A percentile compares a stretch with the other conserved stretches of the same genome.
Evolutionary conservation across 2,888 invertebrate species (phyloP).

Genomic region (Lithophane socia): DNA sequence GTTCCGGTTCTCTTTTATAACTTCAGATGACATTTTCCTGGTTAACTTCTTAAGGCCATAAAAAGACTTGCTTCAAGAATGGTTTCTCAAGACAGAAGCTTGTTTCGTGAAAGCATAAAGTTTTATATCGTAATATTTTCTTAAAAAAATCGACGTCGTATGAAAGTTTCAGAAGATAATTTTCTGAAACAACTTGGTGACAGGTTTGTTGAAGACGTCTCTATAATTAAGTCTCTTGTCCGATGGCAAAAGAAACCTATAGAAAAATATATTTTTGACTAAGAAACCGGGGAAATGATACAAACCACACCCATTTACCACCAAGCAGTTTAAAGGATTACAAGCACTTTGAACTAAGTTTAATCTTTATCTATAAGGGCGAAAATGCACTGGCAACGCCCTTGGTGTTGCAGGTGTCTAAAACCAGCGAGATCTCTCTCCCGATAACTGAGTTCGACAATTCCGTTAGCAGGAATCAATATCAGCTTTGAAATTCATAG

Average conservation of each 20-base stretch:
- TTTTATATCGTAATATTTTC: conserved; percentile 30
- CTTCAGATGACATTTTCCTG: conserved; percentile 28
- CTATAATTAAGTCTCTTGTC: conserved; percentile 31
- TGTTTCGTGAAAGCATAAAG: conserved; percentile 8
- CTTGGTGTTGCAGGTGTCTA: too few species aligned
- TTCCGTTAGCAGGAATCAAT: too few species aligned
- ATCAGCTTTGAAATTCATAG: neutral
- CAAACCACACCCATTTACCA: neutral
- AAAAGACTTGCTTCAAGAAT: conserved; percentile 23
- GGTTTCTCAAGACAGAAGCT: conserved; percentile 10
- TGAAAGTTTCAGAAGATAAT: conserved; percentile 35
- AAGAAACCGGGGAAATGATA: neutral
- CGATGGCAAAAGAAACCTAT: neutral
- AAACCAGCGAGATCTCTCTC: neutral
- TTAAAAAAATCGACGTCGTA: conserved; percentile 30
- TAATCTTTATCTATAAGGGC: neutral
- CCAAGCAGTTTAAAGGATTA: neutral
- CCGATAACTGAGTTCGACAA: neutral
- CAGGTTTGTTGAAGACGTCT: conserved; percentile 42
- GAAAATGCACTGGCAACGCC: neutral
- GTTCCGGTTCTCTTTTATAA: conserved; percentile 7
- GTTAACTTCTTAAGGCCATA: conserved; percentile 21
- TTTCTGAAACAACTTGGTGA: conserved; percentile 21
- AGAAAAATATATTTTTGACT: neutral
- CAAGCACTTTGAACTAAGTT: neutral